Base-by-base conservation (phyloP, 1,140 invertebrate species). In the Plutomurus gul region DNA sequence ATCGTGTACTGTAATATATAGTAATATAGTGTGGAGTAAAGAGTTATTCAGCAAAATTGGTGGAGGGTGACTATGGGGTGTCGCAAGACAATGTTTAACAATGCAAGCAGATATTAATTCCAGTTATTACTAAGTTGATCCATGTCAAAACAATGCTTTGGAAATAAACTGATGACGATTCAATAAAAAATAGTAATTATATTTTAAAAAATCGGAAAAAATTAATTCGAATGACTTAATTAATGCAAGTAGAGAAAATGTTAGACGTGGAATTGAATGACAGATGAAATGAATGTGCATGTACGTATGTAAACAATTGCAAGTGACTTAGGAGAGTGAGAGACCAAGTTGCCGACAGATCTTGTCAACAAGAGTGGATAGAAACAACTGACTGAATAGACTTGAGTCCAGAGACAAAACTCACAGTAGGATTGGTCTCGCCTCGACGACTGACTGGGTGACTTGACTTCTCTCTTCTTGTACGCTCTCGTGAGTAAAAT, bases 301-400 rank as follows among this genome's bases (percentile, higher is more conserved):
- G 27, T 30, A 33, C 36, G 51, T 30, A 30, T 60, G 56, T 18
- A n/a, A 65, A 65, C 56, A 65, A 65, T 33, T 25, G 20, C 20
- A 36, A 65, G 56, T n/a, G 56, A 25, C 30, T 7, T 27, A 56
- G 18, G 16, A 27, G 30, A 1, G n/a, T n/a, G n/a, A 65, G 56
- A 65, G 30, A 27, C 56, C 30, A 65, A 65, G 56, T n/a, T 65
- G 56, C 30, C 27, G 56, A 65, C 56, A 43, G 77, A 60, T 79
- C 77, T 75, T 73, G 77, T 71, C 77, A 73, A 73, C 43, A 79
- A 51, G 70, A 74, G 46, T n/a, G 70, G 25, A 78, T 73, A 30
- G 70, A 36, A 71, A 40, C 47, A 74, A 79, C 77, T 79, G 70
- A 33, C 22, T 65, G 51, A 11, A 7, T 56, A 30, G 20, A 56